A percentile compares a stretch with the other conserved stretches of the same genome.
Evolutionary conservation across 2,113 vertebrate species (phyloP).

Genomic region (Ammodytes marinus): DNA sequence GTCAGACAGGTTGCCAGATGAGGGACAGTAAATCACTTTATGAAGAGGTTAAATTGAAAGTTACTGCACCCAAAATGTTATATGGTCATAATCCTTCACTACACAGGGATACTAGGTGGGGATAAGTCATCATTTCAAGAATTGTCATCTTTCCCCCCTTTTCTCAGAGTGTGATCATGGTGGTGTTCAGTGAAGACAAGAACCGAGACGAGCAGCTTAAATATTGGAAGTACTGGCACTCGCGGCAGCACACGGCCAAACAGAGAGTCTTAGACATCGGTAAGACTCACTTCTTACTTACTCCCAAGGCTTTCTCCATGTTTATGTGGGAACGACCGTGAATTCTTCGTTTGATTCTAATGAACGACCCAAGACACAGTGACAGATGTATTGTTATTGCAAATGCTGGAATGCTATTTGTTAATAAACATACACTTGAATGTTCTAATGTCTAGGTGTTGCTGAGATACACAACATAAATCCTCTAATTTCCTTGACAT

Average conservation of each 20-base stretch:
- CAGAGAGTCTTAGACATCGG: slow-evolving; percentile 98
- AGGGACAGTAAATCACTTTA: neutral
- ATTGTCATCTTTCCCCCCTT: neutral
- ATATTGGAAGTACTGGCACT: slow-evolving; percentile 99
- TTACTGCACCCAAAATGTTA: neutral
- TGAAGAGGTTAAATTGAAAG: neutral
- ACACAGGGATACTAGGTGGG: too few relatives aligned
- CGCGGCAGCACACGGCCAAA: slow-evolving; percentile 96
- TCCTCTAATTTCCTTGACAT: slow-evolving; percentile 67
- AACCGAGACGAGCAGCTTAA: slow-evolving; percentile 97
- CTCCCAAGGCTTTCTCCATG: neutral
- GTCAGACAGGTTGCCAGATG: neutral
- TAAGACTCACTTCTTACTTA: slow-evolving; percentile 71
- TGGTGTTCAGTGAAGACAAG: slow-evolving; percentile 99
- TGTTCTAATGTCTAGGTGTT: slow-evolving; percentile 59
- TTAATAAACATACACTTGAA: slow-evolving; percentile 51
- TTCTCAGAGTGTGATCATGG: slow-evolving; percentile 96
- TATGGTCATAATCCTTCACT: neutral
- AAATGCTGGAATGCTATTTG: slow-evolving; percentile 56
- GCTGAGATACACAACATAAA: slow-evolving; percentile 53
- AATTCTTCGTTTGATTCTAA: neutral
- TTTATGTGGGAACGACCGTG: neutral
- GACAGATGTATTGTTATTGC: slow-evolving; percentile 39
- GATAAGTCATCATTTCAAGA: neutral
- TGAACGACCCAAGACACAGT: slow-evolving; percentile 19